These are phyloP conservation scores for Pipra filicauda DNA, from an alignment of 2,113 vertebrate species.

Conservation along the genomic window DNA sequence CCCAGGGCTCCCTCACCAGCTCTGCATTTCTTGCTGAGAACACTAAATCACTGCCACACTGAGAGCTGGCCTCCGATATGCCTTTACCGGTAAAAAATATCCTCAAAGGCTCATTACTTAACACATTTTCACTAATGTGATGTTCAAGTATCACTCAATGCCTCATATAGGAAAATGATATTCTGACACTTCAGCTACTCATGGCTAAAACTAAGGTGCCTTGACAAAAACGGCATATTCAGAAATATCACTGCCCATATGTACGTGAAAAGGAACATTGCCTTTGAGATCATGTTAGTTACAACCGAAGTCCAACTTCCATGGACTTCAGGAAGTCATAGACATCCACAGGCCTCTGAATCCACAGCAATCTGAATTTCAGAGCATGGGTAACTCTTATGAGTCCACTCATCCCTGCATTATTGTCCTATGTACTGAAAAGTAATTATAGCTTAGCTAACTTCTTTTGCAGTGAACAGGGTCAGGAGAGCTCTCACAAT, in stretches of 20 bases:
- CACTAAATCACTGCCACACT: background rate
- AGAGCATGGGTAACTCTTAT: background rate
- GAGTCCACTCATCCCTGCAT: background rate
- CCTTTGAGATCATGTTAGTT: background rate
- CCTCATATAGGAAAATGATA: background rate
- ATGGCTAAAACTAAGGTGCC: background rate
- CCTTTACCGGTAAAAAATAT: background rate
- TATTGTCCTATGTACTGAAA: slow-evolving; percentile 3
- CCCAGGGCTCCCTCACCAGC: background rate
- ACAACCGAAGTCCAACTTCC: background rate
- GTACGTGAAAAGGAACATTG: background rate
- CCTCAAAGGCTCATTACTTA: slow-evolving; percentile 7
- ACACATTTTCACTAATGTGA: slow-evolving; percentile 17
- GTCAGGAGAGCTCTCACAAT: background rate
- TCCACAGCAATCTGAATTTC: background rate
- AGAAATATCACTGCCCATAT: background rate
- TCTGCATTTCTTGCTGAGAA: background rate
- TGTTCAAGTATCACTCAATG: background rate
- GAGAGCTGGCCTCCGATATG: background rate
- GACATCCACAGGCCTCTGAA: background rate
- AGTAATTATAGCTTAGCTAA: slow-evolving; percentile 28
- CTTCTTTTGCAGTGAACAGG: background rate
- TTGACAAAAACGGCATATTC: background rate
- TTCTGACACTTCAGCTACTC: background rate
- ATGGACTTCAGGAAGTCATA: background rate